Percentiles rank a stretch among this genome's conserved stretches.
Conservation (phyloP, 2,113 vertebrate genomes). For the Oncorhynchus clarkii region DNA sequence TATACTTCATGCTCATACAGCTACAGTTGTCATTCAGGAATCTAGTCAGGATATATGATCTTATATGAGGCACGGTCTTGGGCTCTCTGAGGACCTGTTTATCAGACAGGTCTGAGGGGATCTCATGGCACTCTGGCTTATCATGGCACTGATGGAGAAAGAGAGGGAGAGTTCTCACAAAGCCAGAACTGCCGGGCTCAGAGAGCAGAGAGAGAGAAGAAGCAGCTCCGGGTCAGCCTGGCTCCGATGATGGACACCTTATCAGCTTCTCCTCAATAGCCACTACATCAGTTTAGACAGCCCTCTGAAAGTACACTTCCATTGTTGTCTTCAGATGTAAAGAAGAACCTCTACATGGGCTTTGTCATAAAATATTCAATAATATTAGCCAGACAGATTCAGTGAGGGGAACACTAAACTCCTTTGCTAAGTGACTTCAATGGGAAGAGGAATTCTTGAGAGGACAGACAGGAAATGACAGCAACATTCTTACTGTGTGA, state of each 20-base stretch:
- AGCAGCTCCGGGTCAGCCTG: not conserved
- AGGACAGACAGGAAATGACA: not conserved
- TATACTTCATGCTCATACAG: not conserved
- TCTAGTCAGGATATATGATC: not conserved
- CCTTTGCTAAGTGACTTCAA: not conserved
- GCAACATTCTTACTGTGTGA: constrained; percentile 6
- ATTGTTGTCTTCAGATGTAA: not conserved
- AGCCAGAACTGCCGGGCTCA: not conserved
- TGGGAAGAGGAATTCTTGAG: not conserved
- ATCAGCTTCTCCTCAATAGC: not conserved
- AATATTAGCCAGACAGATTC: not conserved
- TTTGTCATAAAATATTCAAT: not conserved
- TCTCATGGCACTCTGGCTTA: not conserved
- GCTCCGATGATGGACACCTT: not conserved
- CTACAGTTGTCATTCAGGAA: not conserved
- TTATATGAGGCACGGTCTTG: not conserved
- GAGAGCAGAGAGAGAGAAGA: not conserved
- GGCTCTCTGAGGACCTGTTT: not conserved
- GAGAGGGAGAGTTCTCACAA: not conserved
- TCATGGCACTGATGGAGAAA: not conserved
- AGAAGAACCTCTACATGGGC: not conserved
- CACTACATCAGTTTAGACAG: not conserved
- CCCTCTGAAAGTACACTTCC: not conserved
- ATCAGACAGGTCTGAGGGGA: not conserved
- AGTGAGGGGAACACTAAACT: not conserved